Conservation (phyloP, 2,888 invertebrate species). For the Caenorhabditis uteleia region DNA sequence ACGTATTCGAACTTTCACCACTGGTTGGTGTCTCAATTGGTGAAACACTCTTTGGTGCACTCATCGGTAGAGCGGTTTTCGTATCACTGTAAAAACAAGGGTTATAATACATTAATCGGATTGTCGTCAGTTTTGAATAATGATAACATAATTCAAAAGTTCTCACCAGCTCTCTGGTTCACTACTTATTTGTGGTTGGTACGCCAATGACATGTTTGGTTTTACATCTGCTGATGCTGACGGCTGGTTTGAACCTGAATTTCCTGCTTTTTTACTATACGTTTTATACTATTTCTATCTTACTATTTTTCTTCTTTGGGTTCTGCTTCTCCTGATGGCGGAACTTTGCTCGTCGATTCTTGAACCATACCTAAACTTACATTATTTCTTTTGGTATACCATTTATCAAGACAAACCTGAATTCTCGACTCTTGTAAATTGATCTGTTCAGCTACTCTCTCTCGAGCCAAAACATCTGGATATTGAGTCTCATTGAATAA, state of each 20-base stretch:
- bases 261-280: background rate
- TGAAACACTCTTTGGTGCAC: conserved; percentile 38
- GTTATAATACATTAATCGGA: conserved; percentile 4
- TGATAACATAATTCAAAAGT: conserved; percentile 1
- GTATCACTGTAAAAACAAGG: conserved; percentile 9
- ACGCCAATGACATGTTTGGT: conserved; percentile 13
- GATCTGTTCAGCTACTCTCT: conserved; percentile 63
- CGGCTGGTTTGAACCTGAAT: background rate
- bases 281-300: background rate
- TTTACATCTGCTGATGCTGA: background rate
- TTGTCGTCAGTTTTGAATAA: background rate
- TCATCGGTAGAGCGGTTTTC: conserved; percentile 6
- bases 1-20: conserved; percentile 21
- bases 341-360: conserved; percentile 65
- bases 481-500: conserved; percentile 54
- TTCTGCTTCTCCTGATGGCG: conserved; percentile 67
- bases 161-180: conserved; percentile 50
- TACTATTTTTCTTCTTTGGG: conserved; percentile 43
- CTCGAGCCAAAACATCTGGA: conserved; percentile 64
- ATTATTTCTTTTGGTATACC: conserved; percentile 2
- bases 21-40: conserved; percentile 28
- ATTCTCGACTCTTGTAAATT: conserved; percentile 63
- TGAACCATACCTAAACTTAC: conserved; percentile 59
- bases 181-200: conserved; percentile 43
- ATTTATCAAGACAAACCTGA: conserved; percentile 47